These are phyloP conservation scores for Volucella zonaria DNA, from an alignment of 2,888 invertebrate genomes.

Conservation along the genomic window DNA sequence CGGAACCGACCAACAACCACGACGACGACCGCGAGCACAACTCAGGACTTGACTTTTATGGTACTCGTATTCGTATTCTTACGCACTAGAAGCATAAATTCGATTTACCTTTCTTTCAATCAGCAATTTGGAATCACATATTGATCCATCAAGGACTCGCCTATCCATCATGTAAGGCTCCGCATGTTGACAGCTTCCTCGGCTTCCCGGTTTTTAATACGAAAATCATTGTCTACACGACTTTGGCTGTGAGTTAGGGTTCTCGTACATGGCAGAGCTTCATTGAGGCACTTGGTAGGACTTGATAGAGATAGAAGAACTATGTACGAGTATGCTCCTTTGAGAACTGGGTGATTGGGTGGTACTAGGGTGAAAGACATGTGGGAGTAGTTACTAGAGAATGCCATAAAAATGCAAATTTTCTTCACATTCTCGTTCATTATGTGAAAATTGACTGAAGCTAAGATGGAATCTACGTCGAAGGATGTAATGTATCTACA, in stretches of 20 bases:
- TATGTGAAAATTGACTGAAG: slow-evolving; percentile 62
- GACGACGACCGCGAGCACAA: slow-evolving; percentile 28
- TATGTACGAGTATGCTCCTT: neutral
- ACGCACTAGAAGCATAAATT: slow-evolving; percentile 55
- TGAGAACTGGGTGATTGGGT: neutral
- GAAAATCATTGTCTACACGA: slow-evolving; percentile 12
- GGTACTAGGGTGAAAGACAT: neutral
- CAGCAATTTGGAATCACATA: slow-evolving; percentile 62
- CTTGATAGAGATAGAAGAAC: slow-evolving; percentile 9
- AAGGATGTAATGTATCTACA: slow-evolving; percentile 39
- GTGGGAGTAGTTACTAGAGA: slow-evolving; percentile 6
- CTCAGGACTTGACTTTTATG: slow-evolving; percentile 39
- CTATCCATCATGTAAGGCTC: slow-evolving; percentile 59
- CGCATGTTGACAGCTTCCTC: slow-evolving; percentile 57
- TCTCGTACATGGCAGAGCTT: slow-evolving; percentile 42
- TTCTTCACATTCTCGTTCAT: slow-evolving; percentile 59
- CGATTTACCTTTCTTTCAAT: slow-evolving; percentile 46
- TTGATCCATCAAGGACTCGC: slow-evolving; percentile 68
- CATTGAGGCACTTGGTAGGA: slow-evolving; percentile 52
- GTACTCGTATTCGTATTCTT: neutral
- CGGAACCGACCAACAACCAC: neutral
- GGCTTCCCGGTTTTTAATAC: slow-evolving; percentile 65
- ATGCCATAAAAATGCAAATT: slow-evolving; percentile 67
- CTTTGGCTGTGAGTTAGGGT: neutral
- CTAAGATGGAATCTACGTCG: slow-evolving; percentile 38